Conservation (phyloP, 2,797 vertebrate genomes). For the Enteromius unitaeniatus region DNA sequence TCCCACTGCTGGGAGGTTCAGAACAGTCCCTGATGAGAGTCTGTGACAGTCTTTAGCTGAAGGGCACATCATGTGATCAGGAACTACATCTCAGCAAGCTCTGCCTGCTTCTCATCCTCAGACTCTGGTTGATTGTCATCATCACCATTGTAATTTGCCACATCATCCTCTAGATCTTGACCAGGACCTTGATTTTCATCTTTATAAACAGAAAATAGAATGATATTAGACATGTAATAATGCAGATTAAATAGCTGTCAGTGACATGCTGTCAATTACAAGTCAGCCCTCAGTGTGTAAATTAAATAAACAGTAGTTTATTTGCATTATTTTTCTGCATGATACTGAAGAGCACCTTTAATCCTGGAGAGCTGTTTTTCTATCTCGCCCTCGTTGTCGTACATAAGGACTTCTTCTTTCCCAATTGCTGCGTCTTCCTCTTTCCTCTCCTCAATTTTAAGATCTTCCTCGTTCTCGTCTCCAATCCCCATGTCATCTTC, state of each 20-base stretch:
- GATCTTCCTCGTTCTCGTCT: slow-evolving; percentile 32
- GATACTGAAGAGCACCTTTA: slow-evolving; percentile 51
- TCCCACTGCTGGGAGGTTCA: background rate
- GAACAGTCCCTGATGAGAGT: background rate
- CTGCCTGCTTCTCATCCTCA: slow-evolving; percentile 91
- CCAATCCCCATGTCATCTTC: background rate
- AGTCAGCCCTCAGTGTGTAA: background rate
- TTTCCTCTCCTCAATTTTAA: background rate
- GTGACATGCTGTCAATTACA: background rate
- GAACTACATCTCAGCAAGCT: slow-evolving; percentile 75
- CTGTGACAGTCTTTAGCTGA: slow-evolving; percentile 1
- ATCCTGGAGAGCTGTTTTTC: slow-evolving; percentile 59
- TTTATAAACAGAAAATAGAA: background rate
- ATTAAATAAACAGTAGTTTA: background rate
- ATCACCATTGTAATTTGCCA: slow-evolving; percentile 86
- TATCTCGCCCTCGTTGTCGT: slow-evolving; percentile 59
- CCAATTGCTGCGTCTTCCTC: background rate
- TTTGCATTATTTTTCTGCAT: background rate
- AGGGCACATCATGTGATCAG: slow-evolving; percentile 2
- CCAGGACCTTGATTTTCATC: slow-evolving; percentile 60
- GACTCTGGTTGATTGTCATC: slow-evolving; percentile 90
- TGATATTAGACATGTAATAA: background rate
- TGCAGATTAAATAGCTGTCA: background rate
- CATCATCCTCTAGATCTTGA: slow-evolving; percentile 75
- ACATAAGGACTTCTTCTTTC: slow-evolving; percentile 54